Evolutionary conservation across 2,797 vertebrate species (phyloP).

Genomic region (Emydoidea blandingii): DNA sequence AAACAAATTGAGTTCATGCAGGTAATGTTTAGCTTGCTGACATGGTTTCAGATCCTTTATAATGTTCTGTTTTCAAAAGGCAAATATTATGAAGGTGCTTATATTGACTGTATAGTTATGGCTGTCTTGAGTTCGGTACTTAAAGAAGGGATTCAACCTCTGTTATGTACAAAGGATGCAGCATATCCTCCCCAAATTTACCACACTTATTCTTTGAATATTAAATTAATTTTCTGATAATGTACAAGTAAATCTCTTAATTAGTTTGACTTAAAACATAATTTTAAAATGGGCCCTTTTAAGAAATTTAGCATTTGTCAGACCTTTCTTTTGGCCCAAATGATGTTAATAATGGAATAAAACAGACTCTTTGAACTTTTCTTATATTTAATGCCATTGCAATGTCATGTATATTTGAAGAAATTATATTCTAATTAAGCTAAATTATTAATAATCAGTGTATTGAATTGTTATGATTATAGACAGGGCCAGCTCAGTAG

Average conservation of each 20-base stretch:
- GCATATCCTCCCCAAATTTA: neutral
- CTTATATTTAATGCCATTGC: neutral
- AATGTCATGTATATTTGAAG: neutral
- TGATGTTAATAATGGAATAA: neutral
- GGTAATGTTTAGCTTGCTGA: slow-evolving; percentile 51
- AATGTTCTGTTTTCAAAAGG: neutral
- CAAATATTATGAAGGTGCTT: neutral
- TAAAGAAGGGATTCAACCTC: neutral
- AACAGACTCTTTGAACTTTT: neutral
- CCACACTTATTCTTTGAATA: neutral
- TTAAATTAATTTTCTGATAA: neutral
- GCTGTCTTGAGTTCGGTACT: neutral
- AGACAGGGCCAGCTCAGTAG: neutral
- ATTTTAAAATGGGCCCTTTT: neutral
- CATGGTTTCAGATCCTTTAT: neutral
- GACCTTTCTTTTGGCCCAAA: neutral
- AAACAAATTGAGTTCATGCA: slow-evolving; percentile 48
- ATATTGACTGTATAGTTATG: neutral
- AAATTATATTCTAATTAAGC: neutral
- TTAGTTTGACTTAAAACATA: neutral
- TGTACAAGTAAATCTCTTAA: neutral
- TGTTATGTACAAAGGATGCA: neutral
- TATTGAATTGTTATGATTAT: neutral
- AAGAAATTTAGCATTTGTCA: neutral
- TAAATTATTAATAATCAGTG: neutral